Evolutionary conservation across 2,888 invertebrate genomes (phyloP), one percentile per base, ranked within the genome.

Genomic region (Hemicrepidius hirtus): DNA sequence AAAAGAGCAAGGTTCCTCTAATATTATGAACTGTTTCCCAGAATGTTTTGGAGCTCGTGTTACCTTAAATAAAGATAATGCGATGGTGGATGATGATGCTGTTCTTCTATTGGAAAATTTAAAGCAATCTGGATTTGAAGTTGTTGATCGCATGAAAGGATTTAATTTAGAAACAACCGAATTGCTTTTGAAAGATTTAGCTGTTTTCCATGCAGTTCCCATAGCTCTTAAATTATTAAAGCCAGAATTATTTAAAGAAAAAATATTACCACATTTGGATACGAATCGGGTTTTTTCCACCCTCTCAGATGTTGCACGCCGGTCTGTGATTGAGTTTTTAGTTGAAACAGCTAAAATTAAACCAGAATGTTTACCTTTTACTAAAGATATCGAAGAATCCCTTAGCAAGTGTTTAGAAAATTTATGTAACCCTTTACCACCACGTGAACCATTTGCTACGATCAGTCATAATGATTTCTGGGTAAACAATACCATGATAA

Each of bases 401-500:
- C 13, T 62, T 3, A 41, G 62, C 68, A 24, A 63, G 12, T 35
- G 41, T 24, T 41, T 76, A 50, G n/a, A 20, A 12, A 44, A 67
- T 32, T 63, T 68, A 18, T 35, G 32, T 7, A 64, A 74, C 13
- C 49, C 55, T 12, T 40, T 75, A 81, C 74, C 57, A 78, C 28
- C 69, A 62, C 84, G 5, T 1, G 88, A 88, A 49, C 87, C 87
- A 0, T 91, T 88, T 84, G 86, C 86, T 0, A 87, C 89, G 0
- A 84, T 90, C 10, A 84, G 86, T 0, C 91, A 91, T 74, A 84
- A 85, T 3, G 91, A 91, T 79, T 84, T 89, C 59, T 91, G 91
- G 91, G 87, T 88, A 10, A 91, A 90, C 78, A 91, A 91, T 76
- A 84, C 90, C 5, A 87, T 91, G 86, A 82, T 90, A n/a, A 87